phyloP scores from a whole-genome alignment of 2,888 invertebrate species.

The Anorthoa munda region DNA sequence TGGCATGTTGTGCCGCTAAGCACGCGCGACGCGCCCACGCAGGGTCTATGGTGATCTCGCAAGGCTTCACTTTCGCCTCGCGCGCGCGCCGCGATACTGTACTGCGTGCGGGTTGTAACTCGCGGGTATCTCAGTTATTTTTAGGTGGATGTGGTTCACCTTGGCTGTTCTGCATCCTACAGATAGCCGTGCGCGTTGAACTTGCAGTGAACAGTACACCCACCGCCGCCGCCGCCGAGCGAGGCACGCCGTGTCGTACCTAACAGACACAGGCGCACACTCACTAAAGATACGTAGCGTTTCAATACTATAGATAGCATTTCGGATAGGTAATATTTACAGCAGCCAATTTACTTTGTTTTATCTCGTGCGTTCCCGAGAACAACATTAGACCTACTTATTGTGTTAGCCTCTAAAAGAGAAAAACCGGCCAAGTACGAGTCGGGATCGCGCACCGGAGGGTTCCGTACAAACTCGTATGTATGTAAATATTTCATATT shows the following conservation, averaged over 20 bases:
- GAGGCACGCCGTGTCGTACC: background rate
- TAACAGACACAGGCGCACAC: background rate
- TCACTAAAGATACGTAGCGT: too few relatives aligned
- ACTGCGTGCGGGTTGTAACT: constrained; percentile 18
- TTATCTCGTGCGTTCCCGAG: too few relatives aligned
- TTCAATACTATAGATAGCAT: background rate
- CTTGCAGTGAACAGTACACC: constrained; percentile 60
- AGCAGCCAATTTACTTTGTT: background rate
- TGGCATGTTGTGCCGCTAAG: background rate
- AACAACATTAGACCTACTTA: background rate
- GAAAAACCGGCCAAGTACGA: too few relatives aligned
- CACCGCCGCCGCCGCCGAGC: constrained; percentile 4
- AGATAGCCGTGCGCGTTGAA: constrained; percentile 66
- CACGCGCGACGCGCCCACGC: background rate
- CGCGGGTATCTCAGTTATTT: constrained; percentile 77
- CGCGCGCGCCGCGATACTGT: constrained; percentile 6
- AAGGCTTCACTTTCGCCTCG: constrained; percentile 43
- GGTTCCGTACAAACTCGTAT: too few relatives aligned
- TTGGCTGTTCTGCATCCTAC: constrained; percentile 77
- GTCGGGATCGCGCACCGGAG: too few relatives aligned
- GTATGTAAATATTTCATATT: too few relatives aligned
- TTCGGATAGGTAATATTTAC: background rate
- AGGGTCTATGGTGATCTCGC: background rate
- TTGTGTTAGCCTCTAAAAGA: too few relatives aligned
- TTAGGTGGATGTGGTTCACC: constrained; percentile 82